Base-by-base conservation (phyloP, 1,140 invertebrate genomes). In the Galleria mellonella region DNA sequence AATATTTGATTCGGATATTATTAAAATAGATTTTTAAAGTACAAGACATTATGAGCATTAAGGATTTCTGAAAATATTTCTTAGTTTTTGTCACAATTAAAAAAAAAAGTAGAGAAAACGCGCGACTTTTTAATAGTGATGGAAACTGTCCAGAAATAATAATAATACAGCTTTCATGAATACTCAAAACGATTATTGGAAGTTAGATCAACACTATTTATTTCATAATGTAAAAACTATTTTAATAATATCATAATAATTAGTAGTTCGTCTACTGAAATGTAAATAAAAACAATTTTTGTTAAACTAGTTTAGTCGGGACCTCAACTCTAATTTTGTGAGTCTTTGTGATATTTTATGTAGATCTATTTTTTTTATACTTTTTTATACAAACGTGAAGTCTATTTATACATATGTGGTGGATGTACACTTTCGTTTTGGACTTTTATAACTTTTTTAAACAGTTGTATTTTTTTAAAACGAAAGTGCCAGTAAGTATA, bases 221-320 rank as follows among this genome's bases (percentile, higher is more conserved):
- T 37, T 37, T 13, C n/a, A 37, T 37, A 10, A 37, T 15, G 15
- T 37, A 23, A 23, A 23, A 23, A 32, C 56, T 61, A 61, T 58
- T 61, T 45, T 58, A 55, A 58, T 55, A 27, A 46, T 53, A 51
- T 43, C 42, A 23, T 28, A 31, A 28, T 32, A 35, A 32, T 43
- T 6, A 23, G 9, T 32, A 35, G 41, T 9, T 40, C 6, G 17
- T 45, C 30, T 35, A 47, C 14, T 37, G 28, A 47, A 47, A 39
- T 68, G 64, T 68, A 68, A 63, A 68, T 68, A 68, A 56, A 51
- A 47, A 39, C 46, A 44, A 38, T 55, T 3, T 38, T 52, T 44
- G 23, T 48, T 48, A 39, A 45, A 30, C 32, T 41, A 13, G 39
- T 37, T 44, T 50, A 46, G 33, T 23, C 43, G 28, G n/a, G 17